Percentiles rank a stretch among this genome's conserved stretches.
Conservation (phyloP, 2,797 vertebrate species). For the Anas georgica region DNA sequence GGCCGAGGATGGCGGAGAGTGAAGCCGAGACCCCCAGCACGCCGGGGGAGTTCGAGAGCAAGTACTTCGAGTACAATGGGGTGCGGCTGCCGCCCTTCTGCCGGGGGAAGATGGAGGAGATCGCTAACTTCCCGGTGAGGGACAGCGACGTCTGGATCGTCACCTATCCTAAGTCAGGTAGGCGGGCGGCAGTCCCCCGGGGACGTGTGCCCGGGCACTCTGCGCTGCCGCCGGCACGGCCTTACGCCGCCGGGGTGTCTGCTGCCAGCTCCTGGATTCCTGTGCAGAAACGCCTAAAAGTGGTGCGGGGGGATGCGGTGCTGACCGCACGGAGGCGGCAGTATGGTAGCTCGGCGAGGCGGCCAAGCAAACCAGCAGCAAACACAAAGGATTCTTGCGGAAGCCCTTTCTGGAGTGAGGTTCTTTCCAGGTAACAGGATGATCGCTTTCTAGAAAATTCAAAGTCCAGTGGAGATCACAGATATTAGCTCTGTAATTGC, state of each 20-base stretch:
- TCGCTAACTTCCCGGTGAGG: conserved; percentile 92
- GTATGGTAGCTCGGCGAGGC: neutral
- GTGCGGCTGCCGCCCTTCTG: conserved; percentile 97
- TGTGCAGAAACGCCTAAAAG: neutral
- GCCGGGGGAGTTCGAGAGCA: conserved; percentile 97
- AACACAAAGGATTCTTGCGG: neutral
- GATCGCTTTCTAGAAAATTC: conserved; percentile 9
- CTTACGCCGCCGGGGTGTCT: too few relatives aligned
- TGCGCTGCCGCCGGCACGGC: too few relatives aligned
- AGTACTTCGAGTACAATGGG: conserved; percentile 96
- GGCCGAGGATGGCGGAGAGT: conserved; percentile 91
- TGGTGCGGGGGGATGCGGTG: neutral
- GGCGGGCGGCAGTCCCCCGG: neutral
- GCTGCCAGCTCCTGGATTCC: too few relatives aligned
- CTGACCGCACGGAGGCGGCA: neutral
- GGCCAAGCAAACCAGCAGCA: neutral
- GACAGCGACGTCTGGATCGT: conserved; percentile 97
- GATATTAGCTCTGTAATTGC: neutral
- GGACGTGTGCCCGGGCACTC: too few relatives aligned
- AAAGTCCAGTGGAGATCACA: neutral
- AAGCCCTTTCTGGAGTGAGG: neutral
- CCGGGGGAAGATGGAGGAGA: conserved; percentile 98
- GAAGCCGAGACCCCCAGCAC: conserved; percentile 96
- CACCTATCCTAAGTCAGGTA: conserved; percentile 98
- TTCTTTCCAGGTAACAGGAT: neutral